Conservation (phyloP, 2,888 invertebrate species). For the Chalcis sispes region DNA sequence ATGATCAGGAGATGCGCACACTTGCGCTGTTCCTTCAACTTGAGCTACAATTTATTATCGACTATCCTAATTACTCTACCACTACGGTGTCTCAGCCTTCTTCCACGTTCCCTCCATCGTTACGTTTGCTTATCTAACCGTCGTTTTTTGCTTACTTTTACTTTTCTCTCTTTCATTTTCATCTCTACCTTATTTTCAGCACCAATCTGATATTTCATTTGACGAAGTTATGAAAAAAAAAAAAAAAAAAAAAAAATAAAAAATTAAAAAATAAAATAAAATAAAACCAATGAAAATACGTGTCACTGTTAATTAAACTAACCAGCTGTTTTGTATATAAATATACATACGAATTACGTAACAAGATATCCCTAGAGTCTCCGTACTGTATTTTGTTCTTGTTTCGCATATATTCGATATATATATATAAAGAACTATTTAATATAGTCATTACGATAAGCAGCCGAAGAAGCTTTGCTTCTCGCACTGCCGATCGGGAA, state of each 20-base stretch:
- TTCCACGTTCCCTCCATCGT: slow-evolving; percentile 73
- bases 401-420: slow-evolving; percentile 30
- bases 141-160: background rate
- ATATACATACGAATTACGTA: slow-evolving; percentile 74
- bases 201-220: slow-evolving; percentile 74
- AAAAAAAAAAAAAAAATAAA: too few species aligned
- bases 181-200: slow-evolving; percentile 68
- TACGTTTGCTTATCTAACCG: slow-evolving; percentile 64
- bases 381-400: slow-evolving; percentile 62
- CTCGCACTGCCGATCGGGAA: slow-evolving; percentile 48
- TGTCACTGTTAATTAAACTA: slow-evolving; percentile 72
- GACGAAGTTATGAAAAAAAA: too few species aligned
- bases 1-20: slow-evolving; percentile 68
- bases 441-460: slow-evolving; percentile 21
- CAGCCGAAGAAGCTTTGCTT: slow-evolving; percentile 51
- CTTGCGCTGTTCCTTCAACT: slow-evolving; percentile 65
- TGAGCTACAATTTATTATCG: slow-evolving; percentile 72
- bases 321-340: slow-evolving; percentile 71
- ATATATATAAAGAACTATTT: slow-evolving; percentile 54
- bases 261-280: slow-evolving; percentile 70
- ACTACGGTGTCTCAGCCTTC: slow-evolving; percentile 75
- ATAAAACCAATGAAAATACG: slow-evolving; percentile 73
- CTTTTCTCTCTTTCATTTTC: background rate
- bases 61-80: slow-evolving; percentile 71
- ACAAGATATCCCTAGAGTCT: slow-evolving; percentile 73